A percentile compares a stretch with the other conserved stretches of the same genome.
Conservation (phyloP, 2,888 invertebrate species). For the Hirudinaria manillensis region DNA sequence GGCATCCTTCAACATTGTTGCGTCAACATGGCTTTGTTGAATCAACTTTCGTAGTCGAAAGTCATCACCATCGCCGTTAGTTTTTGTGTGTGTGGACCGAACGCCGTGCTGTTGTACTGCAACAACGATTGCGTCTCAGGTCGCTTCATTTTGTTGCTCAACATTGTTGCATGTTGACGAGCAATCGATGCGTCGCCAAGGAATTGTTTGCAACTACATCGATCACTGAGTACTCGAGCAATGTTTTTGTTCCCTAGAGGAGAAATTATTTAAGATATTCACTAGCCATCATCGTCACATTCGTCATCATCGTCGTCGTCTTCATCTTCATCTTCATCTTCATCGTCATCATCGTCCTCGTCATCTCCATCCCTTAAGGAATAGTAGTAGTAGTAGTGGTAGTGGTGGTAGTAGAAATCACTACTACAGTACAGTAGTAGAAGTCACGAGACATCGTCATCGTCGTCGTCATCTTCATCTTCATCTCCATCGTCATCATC, state of each 20-base stretch:
- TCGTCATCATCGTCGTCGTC: conserved; percentile 25
- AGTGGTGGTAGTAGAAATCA: too few species aligned
- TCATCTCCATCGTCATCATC: conserved; percentile 26
- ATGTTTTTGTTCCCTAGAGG: too few species aligned
- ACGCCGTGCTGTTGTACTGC: neutral
- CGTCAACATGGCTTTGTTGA: too few species aligned
- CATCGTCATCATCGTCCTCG: conserved; percentile 26
- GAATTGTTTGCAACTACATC: neutral
- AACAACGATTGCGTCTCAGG: neutral
- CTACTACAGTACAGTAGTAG: too few species aligned
- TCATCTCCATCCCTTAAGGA: conserved; percentile 22
- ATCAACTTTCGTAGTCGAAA: too few species aligned
- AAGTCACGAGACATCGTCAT: too few species aligned
- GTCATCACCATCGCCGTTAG: neutral
- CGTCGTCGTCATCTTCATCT: conserved; percentile 26
- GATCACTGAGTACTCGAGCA: too few species aligned
- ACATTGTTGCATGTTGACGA: neutral
- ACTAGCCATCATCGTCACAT: conserved; percentile 8
- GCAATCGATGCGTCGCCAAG: neutral
- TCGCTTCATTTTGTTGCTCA: neutral
- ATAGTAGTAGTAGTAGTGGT: too few species aligned
- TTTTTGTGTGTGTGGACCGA: neutral
- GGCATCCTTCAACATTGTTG: too few species aligned
- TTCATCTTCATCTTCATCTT: conserved; percentile 24
- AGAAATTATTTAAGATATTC: neutral